Evolutionary conservation across 2,797 vertebrate species (phyloP), one percentile per base, ranked within the genome.

Genomic region (Adelosebastes latens): DNA sequence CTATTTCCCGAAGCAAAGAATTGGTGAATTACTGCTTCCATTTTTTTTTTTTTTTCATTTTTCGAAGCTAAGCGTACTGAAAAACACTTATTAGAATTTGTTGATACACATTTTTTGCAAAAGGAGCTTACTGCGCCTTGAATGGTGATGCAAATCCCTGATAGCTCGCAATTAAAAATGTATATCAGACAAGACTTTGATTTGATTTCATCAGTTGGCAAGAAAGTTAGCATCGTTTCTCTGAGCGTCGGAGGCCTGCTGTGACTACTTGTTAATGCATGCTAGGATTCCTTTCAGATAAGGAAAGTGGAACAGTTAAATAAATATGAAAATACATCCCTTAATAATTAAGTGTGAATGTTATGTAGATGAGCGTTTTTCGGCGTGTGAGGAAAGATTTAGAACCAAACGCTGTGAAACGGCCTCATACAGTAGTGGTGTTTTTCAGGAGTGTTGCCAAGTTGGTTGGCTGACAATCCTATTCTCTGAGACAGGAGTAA

Each of bases 131-230:
- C 20, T 66, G 14, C 5, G 13, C 24, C 60, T 68, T 34, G 24
- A 70, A 46, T 77, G 52, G 22, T 83, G 81, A 84, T 69, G 79
- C 67, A 85, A 83, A 87, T 68, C 61, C 20, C 56, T 59, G 65
- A 79, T 74, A 79, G 78, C 59, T 49, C 53, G 18, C 60, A 61
- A 80, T 85, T 86, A 85, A 86, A 82, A 69, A 80, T 84, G 53
- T n/a, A 81, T 83, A 71, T 60, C 53, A 75, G 25, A 81, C n/a
- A 68, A 70, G 55, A 81, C 82, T 85, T 88, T 87, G 73, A 88
- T 90, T 83, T 71, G 42, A 88, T 87, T 84, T 83, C 73, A 82
- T 86, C 87, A 79, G 65, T 74, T 69, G 12, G 46, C 67, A 71
- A 65, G 70, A 91, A 75, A 63, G 65, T 80, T 69, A 36, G 72